Base-by-base conservation (phyloP, 2,888 invertebrate genomes). In the Mesodorylaimus sp. region DNA sequence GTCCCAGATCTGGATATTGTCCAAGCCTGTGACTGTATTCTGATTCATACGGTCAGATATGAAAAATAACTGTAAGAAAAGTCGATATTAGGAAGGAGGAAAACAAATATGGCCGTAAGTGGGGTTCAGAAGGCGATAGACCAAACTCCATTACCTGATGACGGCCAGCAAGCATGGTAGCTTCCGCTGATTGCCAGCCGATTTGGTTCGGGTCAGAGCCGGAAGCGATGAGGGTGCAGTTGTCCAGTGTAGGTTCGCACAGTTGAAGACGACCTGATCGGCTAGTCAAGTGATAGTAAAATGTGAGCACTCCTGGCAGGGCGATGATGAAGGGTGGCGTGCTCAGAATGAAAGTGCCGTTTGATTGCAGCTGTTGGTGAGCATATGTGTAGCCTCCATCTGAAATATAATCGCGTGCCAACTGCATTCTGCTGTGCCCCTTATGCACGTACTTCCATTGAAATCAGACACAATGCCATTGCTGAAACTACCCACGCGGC, bases 21-120 rank as follows among this genome's bases (percentile, higher is more conserved):
- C 61, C 29, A 61, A 23, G 1, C 61, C 61, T 26, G 61, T 59
- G 1, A 53, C 58, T 45, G 60, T 61, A 49, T 61, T 61, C 27
- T 59, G 54, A 16, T 53, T 51, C 2, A 61, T 53, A 21, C 55
- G 52, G 44, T 61, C 61, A 16, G 56, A 61, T 16, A 61, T 54
- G 37, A 61, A 59, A 41, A 59, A 57, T 7, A 61, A 32, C 60
- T 60, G 52, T 19, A 56, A 50, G 21, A 26, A 7, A n/a, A 24
- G 16, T 32, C 16, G 32, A 10, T 32, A 7, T 7, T 7, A 16
- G 32, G 16, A 32, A 32, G 16, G 16, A 32, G 32, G 7, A 32
- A 32, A 32, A 16, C 16, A 16, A 32, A 32, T 16, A 32, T 10
- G 7, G 21, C 7, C 7, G n/a, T 7, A 39, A 39, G 21, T n/a